Percentiles rank a stretch among this genome's conserved stretches.
phyloP scores from a whole-genome alignment of 2,797 vertebrate species.

The Nannoperca obscura region DNA sequence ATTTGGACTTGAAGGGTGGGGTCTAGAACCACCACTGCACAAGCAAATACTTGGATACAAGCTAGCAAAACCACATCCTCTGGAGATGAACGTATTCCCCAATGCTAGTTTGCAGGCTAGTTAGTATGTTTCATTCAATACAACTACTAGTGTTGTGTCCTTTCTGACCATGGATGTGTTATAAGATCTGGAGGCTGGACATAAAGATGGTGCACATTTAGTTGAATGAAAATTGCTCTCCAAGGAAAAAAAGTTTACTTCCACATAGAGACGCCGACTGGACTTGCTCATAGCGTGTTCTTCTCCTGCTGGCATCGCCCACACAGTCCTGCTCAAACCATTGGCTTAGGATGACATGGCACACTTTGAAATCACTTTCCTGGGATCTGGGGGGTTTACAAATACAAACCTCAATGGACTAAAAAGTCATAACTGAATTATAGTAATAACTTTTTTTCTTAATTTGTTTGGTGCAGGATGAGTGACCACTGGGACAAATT shows the following conservation, averaged over 20 bases:
- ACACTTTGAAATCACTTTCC: background rate
- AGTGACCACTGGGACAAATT: background rate
- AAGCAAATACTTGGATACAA: background rate
- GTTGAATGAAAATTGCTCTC: too few species aligned
- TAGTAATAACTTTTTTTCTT: background rate
- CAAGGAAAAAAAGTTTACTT: background rate
- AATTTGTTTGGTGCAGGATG: background rate
- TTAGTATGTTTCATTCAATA: background rate
- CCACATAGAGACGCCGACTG: background rate
- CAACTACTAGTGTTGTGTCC: background rate
- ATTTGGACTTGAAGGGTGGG: background rate
- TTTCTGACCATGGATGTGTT: background rate
- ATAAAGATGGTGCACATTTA: background rate
- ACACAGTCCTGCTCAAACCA: fast-evolving
- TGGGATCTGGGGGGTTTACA: background rate
- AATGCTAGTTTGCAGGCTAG: background rate
- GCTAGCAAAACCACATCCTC: background rate
- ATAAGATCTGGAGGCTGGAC: background rate
- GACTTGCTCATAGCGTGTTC: background rate
- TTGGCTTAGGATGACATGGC: background rate
- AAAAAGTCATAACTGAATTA: background rate
- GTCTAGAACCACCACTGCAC: background rate
- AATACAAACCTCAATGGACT: background rate
- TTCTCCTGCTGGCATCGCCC: background rate
- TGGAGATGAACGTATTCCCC: background rate